Conservation (phyloP, 1,140 invertebrate genomes). For the Drosophila kikkawai region DNA sequence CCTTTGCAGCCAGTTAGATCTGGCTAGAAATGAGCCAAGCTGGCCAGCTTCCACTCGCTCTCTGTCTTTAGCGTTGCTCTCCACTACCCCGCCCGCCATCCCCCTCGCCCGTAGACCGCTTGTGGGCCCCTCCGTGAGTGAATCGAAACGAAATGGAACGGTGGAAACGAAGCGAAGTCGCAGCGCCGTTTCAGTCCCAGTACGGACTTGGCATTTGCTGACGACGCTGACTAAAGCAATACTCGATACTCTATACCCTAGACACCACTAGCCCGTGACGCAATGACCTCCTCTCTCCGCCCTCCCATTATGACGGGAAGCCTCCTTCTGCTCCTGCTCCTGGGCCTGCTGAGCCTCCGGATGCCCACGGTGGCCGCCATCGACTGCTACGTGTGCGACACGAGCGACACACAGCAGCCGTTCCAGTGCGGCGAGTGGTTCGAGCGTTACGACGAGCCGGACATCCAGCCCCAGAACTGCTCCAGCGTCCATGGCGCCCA, state of each 20-base stretch:
- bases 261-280: slow-evolving; percentile 19
- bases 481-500: slow-evolving; percentile 92
- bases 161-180: slow-evolving; percentile 70
- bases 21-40: slow-evolving; percentile 15
- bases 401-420: slow-evolving; percentile 90
- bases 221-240: slow-evolving; percentile 71
- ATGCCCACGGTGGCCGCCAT: slow-evolving; percentile 86
- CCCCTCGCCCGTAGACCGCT: not conserved
- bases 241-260: slow-evolving; percentile 1
- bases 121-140: slow-evolving; percentile 11
- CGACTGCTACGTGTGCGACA: slow-evolving; percentile 95
- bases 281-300: slow-evolving; percentile 16
- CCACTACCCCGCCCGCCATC: not conserved
- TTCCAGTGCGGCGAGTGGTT: slow-evolving; percentile 96
- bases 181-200: slow-evolving; percentile 76
- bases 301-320: not conserved
- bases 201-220: slow-evolving; percentile 80
- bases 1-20: slow-evolving; percentile 13
- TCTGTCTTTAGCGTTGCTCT: slow-evolving; percentile 5
- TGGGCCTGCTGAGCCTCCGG: slow-evolving; percentile 17
- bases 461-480: slow-evolving; percentile 90
- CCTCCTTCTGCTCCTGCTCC: not conserved
- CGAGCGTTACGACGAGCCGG: slow-evolving; percentile 88
- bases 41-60: slow-evolving; percentile 1
- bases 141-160: slow-evolving; percentile 72